phyloP scores from a whole-genome alignment of 2,113 vertebrate genomes.

The Rafetus swinhoei region DNA sequence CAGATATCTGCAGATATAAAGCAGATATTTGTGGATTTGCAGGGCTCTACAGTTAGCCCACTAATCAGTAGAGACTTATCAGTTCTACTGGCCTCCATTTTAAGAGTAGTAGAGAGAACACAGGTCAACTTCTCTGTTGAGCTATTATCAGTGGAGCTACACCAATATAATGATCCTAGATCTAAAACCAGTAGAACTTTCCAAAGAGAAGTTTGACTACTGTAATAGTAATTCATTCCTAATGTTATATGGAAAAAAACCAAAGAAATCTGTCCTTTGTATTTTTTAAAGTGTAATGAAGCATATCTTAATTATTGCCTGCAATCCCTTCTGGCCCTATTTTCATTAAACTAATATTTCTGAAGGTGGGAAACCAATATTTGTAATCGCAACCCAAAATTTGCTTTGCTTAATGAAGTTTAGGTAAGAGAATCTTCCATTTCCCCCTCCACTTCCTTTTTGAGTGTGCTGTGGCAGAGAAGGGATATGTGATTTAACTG shows the following conservation, averaged over 20 bases:
- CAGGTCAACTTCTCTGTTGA: not conserved
- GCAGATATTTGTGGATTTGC: too few species aligned
- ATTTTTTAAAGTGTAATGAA: constrained; percentile 2
- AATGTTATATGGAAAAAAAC: not conserved
- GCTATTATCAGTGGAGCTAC: not conserved
- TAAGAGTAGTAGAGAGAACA: not conserved
- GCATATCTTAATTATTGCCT: not conserved
- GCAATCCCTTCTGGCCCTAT: not conserved
- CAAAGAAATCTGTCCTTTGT: not conserved
- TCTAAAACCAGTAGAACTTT: not conserved
- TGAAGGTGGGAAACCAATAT: not conserved
- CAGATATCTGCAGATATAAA: too few species aligned
- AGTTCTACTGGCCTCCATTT: not conserved
- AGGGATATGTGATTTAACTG: not conserved
- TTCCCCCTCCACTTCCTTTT: not conserved
- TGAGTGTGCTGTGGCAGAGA: not conserved
- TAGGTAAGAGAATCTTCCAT: not conserved
- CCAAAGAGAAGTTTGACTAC: not conserved
- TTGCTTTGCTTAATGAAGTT: not conserved
- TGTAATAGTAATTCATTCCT: not conserved
- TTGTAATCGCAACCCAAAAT: not conserved
- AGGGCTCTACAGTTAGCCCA: too few species aligned
- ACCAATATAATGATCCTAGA: not conserved
- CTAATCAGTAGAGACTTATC: not conserved
- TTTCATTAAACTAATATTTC: not conserved